Base-by-base conservation (phyloP, 2,888 invertebrate genomes). In the Alviniconcha strummeri region DNA sequence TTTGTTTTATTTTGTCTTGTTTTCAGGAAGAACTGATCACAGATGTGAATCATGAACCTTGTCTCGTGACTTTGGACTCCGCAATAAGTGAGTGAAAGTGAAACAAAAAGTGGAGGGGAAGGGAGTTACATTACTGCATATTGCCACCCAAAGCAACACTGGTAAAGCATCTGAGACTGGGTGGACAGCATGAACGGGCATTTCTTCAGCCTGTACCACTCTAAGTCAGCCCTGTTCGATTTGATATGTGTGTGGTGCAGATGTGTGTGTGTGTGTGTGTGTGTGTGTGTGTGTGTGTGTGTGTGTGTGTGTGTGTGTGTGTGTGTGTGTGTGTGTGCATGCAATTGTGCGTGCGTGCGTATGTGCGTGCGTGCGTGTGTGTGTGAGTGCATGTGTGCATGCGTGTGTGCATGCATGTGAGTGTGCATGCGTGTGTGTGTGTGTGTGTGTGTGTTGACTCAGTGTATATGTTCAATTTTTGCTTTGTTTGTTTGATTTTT, bases 251-350 rank as follows among this genome's bases (percentile, higher is more conserved):
- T 13, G 64, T 1, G 15, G 64, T 64, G 64, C 4, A 4, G 1
- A 4, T 64, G 64, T 64, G 64, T 64, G 64, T 64, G 64, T 64
- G 64, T 64, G 64, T 64, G 64, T 64, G 64, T 4, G 64, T 64
- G 64, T 64, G 64, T 64, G 64, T 64, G 64, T 64, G 64, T 64
- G 64, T 64, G 64, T 64, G 64, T 64, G 64, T 64, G 64, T 64
- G 64, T 64, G 64, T 4, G 64, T 64, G 64, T 4, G 64, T 64
- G 64, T 64, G 64, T 64, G 64, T 4, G 64, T 64, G 64, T 4
- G 64, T 64, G 64, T 4, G 64, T 64, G 4, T 4, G 64, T 64
- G 64, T 4, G 64, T 4, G 64, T 4, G 64, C 15, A 15, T 60
- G 60, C 60, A 13, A 9, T 7, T 13, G 60, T 60, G 60, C 64